Evolutionary conservation across 37 sponge, comb jelly and placozoan species (phyloP), one percentile per base, ranked within the genome.

Genomic region (Ephydatia muelleri): DNA sequence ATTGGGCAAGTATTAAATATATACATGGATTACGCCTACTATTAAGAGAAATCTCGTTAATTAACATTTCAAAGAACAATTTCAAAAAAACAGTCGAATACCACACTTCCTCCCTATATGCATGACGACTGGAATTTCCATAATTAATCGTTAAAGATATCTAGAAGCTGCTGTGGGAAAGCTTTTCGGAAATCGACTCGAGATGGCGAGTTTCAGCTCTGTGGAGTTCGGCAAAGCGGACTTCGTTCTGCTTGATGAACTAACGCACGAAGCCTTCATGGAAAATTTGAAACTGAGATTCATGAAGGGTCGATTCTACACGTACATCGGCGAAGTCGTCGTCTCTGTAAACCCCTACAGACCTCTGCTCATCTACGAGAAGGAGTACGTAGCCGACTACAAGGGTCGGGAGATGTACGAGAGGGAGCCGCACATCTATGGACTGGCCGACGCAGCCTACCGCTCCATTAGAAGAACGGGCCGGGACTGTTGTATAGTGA

Each of bases 271-370:
- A 19, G 70, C 86, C 16, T 94, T 94, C 70, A 88, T 94, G 89
- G 77, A 30, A 13, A 94, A 94, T 77, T 48, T 94, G 81, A 85
- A 89, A 74, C 79, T 85, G 65, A 78, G 95, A 33, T 94, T 90
- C 74, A 19, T 75, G 49, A 89, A 86, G 43, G 87, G 85, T 14
- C 85, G 82, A 37, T 83, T 94, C 48, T 94, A 94, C 73, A 91
- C 92, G 35, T 91, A 94, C 90, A 94, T 94, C 22, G 95, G 95
- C 0, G 95, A 94, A 66, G 93, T 92, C 38, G 89, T 94, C 13
- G 90, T 94, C 38, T 94, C 95, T 19, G 87, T 94, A 11, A 94
- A 94, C 65, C 95, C 95, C 11, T 94, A 94, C 79, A 65, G 84
- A 29, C 78, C 64, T 23, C 37, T 94, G 83, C 80, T 76, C 48